Conservation (phyloP, 2,888 invertebrate genomes). For the Trilocha varians region DNA sequence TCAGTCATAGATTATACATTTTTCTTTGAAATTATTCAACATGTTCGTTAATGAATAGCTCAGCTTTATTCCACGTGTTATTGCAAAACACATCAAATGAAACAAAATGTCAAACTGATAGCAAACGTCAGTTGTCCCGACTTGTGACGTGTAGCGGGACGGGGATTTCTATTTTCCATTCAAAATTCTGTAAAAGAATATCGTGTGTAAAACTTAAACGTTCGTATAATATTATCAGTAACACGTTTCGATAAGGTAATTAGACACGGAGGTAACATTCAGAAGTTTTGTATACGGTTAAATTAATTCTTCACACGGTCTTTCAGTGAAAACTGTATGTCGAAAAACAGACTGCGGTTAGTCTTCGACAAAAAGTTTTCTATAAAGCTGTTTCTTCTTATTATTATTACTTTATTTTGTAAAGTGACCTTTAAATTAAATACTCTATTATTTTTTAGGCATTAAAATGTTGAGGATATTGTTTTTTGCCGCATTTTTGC, state of each 20-base stretch:
- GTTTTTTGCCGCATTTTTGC: slow-evolving; percentile 45
- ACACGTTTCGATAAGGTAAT: slow-evolving; percentile 40
- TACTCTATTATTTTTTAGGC: slow-evolving; percentile 27
- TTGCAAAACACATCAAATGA: not conserved
- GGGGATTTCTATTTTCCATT: slow-evolving; percentile 21
- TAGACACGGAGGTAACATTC: slow-evolving; percentile 14
- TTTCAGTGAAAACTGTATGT: not conserved
- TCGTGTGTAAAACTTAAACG: slow-evolving; percentile 18
- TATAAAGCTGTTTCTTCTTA: not conserved
- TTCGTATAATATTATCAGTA: slow-evolving; percentile 33
- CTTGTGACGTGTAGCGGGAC: slow-evolving; percentile 36
- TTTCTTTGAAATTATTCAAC: too few relatives aligned
- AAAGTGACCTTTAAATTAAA: slow-evolving; percentile 4
- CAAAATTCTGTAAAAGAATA: slow-evolving; percentile 25
- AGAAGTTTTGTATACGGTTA: slow-evolving; percentile 12
- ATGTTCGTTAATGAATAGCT: slow-evolving; percentile 7
- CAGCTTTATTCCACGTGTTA: not conserved
- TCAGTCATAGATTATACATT: too few relatives aligned
- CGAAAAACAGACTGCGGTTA: not conserved
- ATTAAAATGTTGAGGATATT: slow-evolving; percentile 45
- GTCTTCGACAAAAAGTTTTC: not conserved
- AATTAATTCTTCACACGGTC: slow-evolving; percentile 29
- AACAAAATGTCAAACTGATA: slow-evolving; percentile 21
- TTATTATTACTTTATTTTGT: not conserved
- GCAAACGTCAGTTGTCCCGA: slow-evolving; percentile 11